Conservation (phyloP, 2,113 vertebrate species). For the Pituophis catenifer region DNA sequence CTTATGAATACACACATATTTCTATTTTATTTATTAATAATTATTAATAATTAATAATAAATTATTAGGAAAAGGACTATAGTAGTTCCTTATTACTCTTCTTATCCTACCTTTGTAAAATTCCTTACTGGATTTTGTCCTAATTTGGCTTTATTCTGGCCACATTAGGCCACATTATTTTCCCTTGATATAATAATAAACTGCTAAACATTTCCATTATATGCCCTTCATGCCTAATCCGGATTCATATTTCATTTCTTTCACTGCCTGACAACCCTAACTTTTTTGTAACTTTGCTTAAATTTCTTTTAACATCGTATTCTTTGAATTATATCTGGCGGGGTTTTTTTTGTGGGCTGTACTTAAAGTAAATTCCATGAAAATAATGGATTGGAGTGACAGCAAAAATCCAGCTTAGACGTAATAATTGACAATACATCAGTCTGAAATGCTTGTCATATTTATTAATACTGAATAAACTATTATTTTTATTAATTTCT, state of each 20-base stretch:
- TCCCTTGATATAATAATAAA: neutral
- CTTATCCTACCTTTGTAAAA: neutral
- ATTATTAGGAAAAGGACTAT: neutral
- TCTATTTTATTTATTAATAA: neutral
- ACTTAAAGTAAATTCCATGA: neutral
- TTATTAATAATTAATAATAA: neutral
- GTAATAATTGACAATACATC: neutral
- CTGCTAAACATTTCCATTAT: neutral
- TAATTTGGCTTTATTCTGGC: neutral
- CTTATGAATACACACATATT: rapidly evolving
- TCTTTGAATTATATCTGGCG: neutral
- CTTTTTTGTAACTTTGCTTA: neutral
- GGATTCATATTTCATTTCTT: neutral
- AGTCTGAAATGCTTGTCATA: neutral
- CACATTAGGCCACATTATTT: neutral
- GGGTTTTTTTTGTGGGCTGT: neutral
- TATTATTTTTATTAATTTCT: neutral
- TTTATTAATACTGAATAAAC: neutral
- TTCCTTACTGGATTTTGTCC: neutral
- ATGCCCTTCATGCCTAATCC: neutral
- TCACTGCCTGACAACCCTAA: neutral
- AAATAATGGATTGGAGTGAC: neutral
- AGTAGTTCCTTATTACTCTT: too few species aligned
- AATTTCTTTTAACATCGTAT: neutral
- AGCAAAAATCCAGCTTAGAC: neutral